phyloP scores from a whole-genome alignment of 2,888 invertebrate genomes.

The Sacculina carcini region DNA sequence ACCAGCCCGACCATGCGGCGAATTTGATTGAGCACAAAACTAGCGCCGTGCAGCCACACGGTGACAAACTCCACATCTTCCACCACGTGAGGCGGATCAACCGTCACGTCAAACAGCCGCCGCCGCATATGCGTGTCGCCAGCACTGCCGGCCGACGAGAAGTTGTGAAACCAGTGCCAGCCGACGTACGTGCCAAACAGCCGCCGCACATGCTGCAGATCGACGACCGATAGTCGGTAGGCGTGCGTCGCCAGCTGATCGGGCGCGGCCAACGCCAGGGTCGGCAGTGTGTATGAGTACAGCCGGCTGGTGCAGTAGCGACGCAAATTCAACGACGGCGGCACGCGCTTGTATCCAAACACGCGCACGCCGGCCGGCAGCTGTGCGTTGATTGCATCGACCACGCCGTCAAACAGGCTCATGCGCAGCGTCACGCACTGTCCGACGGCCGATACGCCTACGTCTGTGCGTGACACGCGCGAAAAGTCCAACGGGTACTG shows the following conservation, averaged over 20 bases:
- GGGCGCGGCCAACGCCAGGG: background rate
- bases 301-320: background rate
- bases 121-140: background rate
- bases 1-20: background rate
- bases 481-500: background rate
- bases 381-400: background rate
- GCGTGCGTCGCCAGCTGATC: background rate
- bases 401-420: background rate
- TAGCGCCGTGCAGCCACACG: background rate
- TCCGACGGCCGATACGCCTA: background rate
- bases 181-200: background rate
- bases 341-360: background rate
- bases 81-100: background rate
- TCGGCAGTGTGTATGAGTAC: background rate
- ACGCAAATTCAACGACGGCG: background rate
- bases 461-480: background rate
- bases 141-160: background rate
- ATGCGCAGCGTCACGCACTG: background rate
- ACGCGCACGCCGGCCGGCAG: background rate
- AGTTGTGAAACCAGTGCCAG: background rate
- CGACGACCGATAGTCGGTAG: background rate
- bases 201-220: background rate
- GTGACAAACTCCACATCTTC: background rate
- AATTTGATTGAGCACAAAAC: background rate
- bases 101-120: background rate